These are phyloP conservation scores for Enhydra lutris DNA, from an alignment of 2,113 vertebrate species.

Conservation along the genomic window DNA sequence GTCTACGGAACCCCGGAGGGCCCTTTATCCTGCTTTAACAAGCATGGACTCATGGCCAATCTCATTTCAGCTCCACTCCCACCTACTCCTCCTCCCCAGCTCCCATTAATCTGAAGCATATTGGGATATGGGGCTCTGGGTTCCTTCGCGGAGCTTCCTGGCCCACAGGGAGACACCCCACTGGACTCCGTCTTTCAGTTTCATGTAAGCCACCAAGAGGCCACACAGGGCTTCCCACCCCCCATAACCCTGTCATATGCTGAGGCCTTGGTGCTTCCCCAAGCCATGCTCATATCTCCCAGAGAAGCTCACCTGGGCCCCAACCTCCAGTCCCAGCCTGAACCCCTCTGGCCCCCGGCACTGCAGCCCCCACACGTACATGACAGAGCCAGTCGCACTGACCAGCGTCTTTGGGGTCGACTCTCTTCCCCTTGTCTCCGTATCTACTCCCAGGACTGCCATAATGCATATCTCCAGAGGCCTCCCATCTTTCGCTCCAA, in stretches of 20 bases:
- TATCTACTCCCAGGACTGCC: neutral
- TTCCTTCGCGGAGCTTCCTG: neutral
- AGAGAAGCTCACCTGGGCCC: neutral
- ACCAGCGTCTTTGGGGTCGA: neutral
- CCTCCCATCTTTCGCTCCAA: accelerated
- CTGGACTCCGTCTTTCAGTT: neutral
- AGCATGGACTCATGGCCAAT: neutral
- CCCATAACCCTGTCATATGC: accelerated
- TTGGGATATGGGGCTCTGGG: neutral
- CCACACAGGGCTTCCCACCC: neutral
- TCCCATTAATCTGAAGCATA: neutral
- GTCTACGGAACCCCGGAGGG: accelerated
- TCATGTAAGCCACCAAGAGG: accelerated
- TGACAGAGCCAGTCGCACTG: neutral
- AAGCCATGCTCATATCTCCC: neutral
- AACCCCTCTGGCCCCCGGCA: neutral
- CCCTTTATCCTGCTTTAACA: neutral
- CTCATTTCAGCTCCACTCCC: neutral
- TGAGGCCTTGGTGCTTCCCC: accelerated
- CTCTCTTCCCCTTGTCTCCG: neutral
- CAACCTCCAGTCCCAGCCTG: neutral
- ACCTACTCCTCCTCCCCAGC: accelerated
- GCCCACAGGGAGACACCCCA: neutral
- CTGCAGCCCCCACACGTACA: accelerated
- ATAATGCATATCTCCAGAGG: neutral